Percentiles rank a stretch among this genome's conserved stretches.
Evolutionary conservation across 1,140 invertebrate species (phyloP).

Genomic region (Philopotamus ludificatus): DNA sequence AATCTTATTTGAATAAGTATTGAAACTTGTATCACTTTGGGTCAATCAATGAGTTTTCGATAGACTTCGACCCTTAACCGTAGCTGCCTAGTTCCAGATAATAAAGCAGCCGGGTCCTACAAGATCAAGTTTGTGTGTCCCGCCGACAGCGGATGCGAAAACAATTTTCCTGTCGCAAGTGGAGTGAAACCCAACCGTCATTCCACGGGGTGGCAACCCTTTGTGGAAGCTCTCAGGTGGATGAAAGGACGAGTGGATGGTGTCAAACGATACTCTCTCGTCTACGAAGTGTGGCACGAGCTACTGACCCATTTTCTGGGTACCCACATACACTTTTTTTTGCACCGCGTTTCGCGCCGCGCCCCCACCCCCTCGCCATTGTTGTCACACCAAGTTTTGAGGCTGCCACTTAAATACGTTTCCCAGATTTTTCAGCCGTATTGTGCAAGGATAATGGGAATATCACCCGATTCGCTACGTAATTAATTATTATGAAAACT

Average conservation of each 20-base stretch:
- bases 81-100: no score
- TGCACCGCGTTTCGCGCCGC: background rate
- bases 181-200: conserved; percentile 9
- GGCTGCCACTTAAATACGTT: background rate
- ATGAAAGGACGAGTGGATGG: conserved; percentile 28
- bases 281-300: conserved; percentile 10
- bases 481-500: background rate
- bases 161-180: background rate
- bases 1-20: no score
- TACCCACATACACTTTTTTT: background rate
- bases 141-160: background rate
- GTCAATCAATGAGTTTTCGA: no score
- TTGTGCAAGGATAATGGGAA: no score
- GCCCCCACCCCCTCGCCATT: conserved; percentile 4
- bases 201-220: conserved; percentile 19
- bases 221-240: conserved; percentile 27
- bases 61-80: no score
- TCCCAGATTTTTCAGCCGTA: background rate
- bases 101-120: no score
- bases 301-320: conserved; percentile 19
- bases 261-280: conserved; percentile 21
- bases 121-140: background rate
- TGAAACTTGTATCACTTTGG: no score
- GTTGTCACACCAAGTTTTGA: background rate
- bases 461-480: background rate